Evolutionary conservation across 2,888 invertebrate genomes (phyloP).

Genomic region (Carabus problematicus): DNA sequence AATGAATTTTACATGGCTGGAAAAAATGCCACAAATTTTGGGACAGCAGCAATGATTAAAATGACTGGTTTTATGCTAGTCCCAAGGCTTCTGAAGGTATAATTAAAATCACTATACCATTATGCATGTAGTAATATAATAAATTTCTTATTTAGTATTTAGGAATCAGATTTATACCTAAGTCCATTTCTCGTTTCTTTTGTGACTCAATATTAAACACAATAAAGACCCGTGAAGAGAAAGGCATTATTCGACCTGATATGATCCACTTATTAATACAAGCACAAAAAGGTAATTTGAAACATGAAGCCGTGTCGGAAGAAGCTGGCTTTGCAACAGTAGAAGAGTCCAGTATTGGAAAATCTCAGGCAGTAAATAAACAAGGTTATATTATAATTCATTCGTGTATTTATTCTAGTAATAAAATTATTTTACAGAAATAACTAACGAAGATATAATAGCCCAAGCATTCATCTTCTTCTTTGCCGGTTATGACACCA

Average conservation of each 20-base stretch:
- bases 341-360: conserved; percentile 36
- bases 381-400: not conserved
- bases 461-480: conserved; percentile 64
- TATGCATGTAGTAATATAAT: not conserved
- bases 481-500: conserved; percentile 60
- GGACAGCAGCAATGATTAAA: conserved; percentile 4
- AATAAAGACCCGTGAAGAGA: conserved; percentile 42
- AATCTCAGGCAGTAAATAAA: conserved; percentile 18
- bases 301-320: conserved; percentile 45
- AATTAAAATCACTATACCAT: not conserved
- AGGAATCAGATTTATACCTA: conserved; percentile 25
- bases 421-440: conserved; percentile 17
- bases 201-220: conserved; percentile 43
- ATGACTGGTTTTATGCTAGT: conserved; percentile 4
- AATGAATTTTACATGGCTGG: conserved; percentile 64
- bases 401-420: too few species aligned
- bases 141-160: conserved; percentile 8
- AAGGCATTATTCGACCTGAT: conserved; percentile 44
- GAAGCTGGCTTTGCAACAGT: conserved; percentile 42
- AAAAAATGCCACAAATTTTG: conserved; percentile 35
- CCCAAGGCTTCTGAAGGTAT: conserved; percentile 27
- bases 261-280: conserved; percentile 64
- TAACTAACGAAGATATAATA: conserved; percentile 62
- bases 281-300: conserved; percentile 55
- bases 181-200: conserved; percentile 42